phyloP scores from a whole-genome alignment of 2,113 vertebrate genomes.

The Perccottus glenii region DNA sequence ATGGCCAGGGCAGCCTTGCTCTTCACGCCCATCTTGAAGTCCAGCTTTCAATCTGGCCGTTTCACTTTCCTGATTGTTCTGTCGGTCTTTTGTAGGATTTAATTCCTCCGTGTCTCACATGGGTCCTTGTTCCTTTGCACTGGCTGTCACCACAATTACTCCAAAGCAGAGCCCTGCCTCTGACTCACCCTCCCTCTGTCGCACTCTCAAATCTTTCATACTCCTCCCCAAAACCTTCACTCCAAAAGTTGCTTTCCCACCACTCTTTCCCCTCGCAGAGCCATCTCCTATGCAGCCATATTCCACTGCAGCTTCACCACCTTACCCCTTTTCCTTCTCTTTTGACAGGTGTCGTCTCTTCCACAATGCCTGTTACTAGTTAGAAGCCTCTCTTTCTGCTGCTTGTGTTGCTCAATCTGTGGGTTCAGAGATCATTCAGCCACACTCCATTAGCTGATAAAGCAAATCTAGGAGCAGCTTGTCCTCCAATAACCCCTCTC shows the following conservation, averaged over 20 bases:
- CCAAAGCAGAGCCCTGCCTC: conserved; percentile 35
- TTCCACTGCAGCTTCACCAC: not conserved
- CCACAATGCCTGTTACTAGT: conserved; percentile 39
- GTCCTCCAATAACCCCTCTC: conserved; percentile 51
- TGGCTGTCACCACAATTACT: conserved; percentile 60
- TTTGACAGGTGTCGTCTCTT: conserved; percentile 3
- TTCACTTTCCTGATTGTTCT: conserved; percentile 22
- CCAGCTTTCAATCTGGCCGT: conserved; percentile 25
- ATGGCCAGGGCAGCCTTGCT: conserved; percentile 70
- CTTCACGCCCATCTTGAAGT: conserved; percentile 67
- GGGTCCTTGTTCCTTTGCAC: conserved; percentile 56
- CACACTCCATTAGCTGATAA: conserved; percentile 54
- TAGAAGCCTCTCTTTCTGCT: conserved; percentile 13
- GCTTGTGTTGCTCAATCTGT: conserved; percentile 63
- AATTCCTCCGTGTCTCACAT: conserved; percentile 64
- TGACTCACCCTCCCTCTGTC: conserved; percentile 24
- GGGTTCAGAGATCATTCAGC: conserved; percentile 74
- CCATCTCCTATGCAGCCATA: conserved; percentile 15
- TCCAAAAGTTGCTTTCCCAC: conserved; percentile 38
- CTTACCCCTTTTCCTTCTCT: conserved; percentile 4
- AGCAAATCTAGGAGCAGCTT: conserved; percentile 30
- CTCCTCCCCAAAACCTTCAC: conserved; percentile 52
- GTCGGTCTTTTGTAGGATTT: conserved; percentile 37
- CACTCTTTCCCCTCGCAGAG: conserved; percentile 20
- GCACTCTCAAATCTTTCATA: conserved; percentile 52